Percentiles rank a stretch among this genome's conserved stretches.
These are phyloP conservation scores for Malacoctenus gilli DNA, from an alignment of 2,797 vertebrate genomes.

Conservation along the genomic window DNA sequence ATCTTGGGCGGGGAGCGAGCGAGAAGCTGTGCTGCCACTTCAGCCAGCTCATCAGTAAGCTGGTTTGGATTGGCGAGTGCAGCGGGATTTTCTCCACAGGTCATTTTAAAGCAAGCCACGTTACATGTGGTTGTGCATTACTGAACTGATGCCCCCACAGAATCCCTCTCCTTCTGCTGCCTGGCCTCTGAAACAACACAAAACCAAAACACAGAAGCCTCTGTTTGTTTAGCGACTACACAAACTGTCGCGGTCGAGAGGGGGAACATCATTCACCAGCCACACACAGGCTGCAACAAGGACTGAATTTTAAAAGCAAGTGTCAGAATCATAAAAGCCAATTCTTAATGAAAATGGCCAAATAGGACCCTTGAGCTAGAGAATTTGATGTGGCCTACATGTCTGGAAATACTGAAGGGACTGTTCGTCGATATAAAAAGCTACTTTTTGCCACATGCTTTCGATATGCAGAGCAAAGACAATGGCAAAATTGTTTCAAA, in stretches of 20 bases:
- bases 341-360: too few relatives aligned
- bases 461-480: too few relatives aligned
- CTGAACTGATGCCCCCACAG: conserved; percentile 9
- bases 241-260: conserved; percentile 27
- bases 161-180: conserved; percentile 16
- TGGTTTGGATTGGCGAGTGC: conserved; percentile 16
- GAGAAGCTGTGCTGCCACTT: conserved; percentile 20
- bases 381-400: too few relatives aligned
- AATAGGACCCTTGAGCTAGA: too few relatives aligned
- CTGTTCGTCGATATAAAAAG: too few relatives aligned
- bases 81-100: conserved; percentile 14
- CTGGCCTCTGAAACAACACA: conserved; percentile 40
- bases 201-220: conserved; percentile 33
- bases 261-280: neutral
- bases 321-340: neutral
- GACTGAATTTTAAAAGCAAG: neutral
- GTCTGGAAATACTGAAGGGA: too few relatives aligned
- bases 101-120: conserved; percentile 23
- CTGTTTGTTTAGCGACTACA: conserved; percentile 40
- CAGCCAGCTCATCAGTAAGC: conserved; percentile 21
- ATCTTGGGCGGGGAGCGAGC: conserved; percentile 65
- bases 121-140: conserved; percentile 6
- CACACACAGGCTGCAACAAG: neutral
- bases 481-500: too few relatives aligned
- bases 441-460: too few relatives aligned